phyloP scores from a whole-genome alignment of 2,113 vertebrate genomes.

The Pipra filicauda region DNA sequence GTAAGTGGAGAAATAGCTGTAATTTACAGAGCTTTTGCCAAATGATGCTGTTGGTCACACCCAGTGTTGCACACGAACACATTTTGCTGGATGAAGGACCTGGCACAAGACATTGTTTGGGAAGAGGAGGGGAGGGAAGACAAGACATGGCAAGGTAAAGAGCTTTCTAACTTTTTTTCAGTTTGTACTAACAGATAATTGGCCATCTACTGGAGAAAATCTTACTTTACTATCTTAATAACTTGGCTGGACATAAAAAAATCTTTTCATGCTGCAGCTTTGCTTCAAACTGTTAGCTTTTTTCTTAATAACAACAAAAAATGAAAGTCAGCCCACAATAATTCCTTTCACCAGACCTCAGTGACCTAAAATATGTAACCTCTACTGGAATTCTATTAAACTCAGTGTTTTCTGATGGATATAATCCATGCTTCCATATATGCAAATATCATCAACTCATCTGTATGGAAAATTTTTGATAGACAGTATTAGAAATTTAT shows the following conservation, averaged over 20 bases:
- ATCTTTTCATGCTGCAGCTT: constrained; percentile 3
- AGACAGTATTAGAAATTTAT: neutral
- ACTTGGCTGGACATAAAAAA: constrained; percentile 4
- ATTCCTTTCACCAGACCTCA: constrained; percentile 11
- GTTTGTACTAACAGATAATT: neutral
- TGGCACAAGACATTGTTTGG: neutral
- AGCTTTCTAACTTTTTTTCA: neutral
- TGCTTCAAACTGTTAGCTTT: neutral
- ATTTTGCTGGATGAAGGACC: neutral
- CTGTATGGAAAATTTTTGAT: neutral
- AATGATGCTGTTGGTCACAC: neutral
- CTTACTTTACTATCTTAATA: neutral
- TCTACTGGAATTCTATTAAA: constrained; percentile 7
- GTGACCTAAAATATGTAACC: neutral
- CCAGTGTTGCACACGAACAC: neutral
- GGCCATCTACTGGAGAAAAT: constrained; percentile 29
- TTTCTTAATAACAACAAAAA: constrained; percentile 16
- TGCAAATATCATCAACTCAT: neutral
- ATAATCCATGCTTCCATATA: neutral
- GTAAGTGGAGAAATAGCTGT: constrained; percentile 1
- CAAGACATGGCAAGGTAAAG: neutral
- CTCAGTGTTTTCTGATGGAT: neutral
- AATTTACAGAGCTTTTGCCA: neutral
- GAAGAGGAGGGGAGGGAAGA: neutral
- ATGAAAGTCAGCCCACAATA: neutral